Evolutionary conservation across 2,888 invertebrate genomes (phyloP), one percentile per base, ranked within the genome.

Genomic region (Calliopum simillimum): DNA sequence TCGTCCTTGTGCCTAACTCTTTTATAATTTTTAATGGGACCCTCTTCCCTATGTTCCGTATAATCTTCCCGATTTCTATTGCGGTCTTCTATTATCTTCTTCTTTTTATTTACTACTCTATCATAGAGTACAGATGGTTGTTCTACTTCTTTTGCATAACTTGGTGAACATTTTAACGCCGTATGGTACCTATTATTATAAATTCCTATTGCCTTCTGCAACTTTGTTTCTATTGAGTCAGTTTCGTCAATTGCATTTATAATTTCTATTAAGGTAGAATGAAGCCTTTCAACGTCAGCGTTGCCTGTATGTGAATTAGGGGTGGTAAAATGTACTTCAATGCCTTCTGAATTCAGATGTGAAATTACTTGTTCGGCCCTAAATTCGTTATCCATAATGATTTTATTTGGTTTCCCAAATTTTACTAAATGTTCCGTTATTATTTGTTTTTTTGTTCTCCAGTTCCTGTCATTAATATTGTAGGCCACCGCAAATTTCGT

Each of bases 131-230:
- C 33, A 41, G 43, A n/a, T 8, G 16, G 53, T 25, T 64, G 61
- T 12, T 70, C 55, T 14, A 43, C 25, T 14, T 68, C 67, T 25
- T 55, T 55, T 21, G 73, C 69, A 63, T 56, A 41, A 43, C 19
- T 71, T 4, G 71, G 73, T 11, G 71, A 59, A 63, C 47, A 58
- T 62, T 71, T 71, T 19, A 71, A 69, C 56, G 71, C 66, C 4
- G 62, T 68, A 53, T 73, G 73, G 41, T 73, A 73, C 25, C 71
- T 63, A 49, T 73, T 44, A 44, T 71, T 73, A 66, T 73, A 73
- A 43, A 69, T 73, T 13, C 55, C 49, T 71, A 73, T 53, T n/a
- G 68, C 71, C 5, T 71, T 21, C 16, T 71, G 71, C 12, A 73
- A 66, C 43, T 59, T 68, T 58, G 47, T 66, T 66, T 69, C 59